These are phyloP conservation scores for Acanthosepion lycidas DNA, from an alignment of 2,888 invertebrate genomes.

Conservation along the genomic window DNA sequence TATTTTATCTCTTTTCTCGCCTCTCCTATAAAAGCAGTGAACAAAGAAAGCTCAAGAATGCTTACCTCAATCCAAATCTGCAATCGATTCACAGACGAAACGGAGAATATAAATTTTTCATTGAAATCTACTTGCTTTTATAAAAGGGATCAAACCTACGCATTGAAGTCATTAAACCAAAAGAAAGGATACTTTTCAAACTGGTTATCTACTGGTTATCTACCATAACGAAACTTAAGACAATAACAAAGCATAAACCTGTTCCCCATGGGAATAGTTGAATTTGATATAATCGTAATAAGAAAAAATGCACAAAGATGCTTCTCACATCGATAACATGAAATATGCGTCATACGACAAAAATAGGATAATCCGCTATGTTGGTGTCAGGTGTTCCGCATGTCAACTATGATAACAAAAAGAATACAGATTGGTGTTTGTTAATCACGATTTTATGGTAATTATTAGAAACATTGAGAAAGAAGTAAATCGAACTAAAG, in stretches of 20 bases:
- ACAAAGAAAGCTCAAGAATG: background rate
- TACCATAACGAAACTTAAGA: background rate
- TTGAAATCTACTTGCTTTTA: background rate
- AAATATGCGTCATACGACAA: background rate
- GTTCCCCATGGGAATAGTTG: background rate
- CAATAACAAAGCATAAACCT: background rate
- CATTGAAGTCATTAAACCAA: background rate
- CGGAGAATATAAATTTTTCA: background rate
- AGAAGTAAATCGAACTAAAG: background rate
- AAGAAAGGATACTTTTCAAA: background rate
- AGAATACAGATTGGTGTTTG: background rate
- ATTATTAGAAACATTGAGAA: background rate
- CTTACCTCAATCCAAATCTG: background rate
- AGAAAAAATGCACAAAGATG: background rate
- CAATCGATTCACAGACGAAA: background rate
- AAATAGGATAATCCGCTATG: background rate
- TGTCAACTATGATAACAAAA: background rate
- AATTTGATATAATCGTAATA: background rate
- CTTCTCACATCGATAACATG: background rate
- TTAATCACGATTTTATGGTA: slow-evolving; percentile 13
- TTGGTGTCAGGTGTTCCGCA: background rate
- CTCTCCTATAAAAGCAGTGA: too few species aligned
- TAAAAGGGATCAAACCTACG: background rate
- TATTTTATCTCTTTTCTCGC: too few species aligned
- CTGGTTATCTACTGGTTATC: background rate